phyloP scores from a whole-genome alignment of 2,888 invertebrate genomes.

The Cactoblastis cactorum region DNA sequence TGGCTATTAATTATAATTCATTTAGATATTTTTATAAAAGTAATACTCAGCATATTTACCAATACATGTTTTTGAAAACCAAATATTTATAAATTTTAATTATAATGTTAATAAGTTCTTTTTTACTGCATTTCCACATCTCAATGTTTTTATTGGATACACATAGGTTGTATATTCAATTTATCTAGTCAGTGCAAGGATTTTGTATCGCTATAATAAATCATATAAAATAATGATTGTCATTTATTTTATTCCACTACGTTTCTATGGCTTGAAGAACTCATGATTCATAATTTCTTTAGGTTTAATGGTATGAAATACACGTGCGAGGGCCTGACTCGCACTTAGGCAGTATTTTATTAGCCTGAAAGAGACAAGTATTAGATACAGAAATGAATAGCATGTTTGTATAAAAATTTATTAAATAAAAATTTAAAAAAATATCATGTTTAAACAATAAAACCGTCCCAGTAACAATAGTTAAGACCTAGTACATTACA shows the following conservation, averaged over 20 bases:
- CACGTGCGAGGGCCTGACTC: too few species aligned
- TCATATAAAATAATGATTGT: constrained; percentile 41
- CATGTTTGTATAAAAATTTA: constrained; percentile 4
- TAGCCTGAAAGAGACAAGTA: too few species aligned
- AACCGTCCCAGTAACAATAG: constrained; percentile 19
- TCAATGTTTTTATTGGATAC: constrained; percentile 36
- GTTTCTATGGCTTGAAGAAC: background rate
- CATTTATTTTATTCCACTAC: constrained; percentile 17
- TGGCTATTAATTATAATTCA: too few species aligned
- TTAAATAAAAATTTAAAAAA: constrained; percentile 8
- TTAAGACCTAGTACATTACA: constrained; percentile 13
- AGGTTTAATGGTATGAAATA: too few species aligned
- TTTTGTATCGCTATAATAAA: constrained; percentile 76
- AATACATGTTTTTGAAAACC: too few species aligned
- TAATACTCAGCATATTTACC: too few species aligned
- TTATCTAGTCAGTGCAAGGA: constrained; percentile 74
- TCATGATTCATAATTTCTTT: too few species aligned
- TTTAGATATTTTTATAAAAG: too few species aligned
- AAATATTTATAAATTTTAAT: too few species aligned
- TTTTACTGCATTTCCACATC: constrained; percentile 38
- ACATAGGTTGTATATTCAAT: constrained; percentile 52
- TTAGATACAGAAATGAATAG: background rate
- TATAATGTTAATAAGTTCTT: too few species aligned
- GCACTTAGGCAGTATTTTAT: too few species aligned
- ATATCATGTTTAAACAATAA: constrained; percentile 17